Evolutionary conservation across 2,888 invertebrate species (phyloP).

Genomic region (Frankliniella fusca): DNA sequence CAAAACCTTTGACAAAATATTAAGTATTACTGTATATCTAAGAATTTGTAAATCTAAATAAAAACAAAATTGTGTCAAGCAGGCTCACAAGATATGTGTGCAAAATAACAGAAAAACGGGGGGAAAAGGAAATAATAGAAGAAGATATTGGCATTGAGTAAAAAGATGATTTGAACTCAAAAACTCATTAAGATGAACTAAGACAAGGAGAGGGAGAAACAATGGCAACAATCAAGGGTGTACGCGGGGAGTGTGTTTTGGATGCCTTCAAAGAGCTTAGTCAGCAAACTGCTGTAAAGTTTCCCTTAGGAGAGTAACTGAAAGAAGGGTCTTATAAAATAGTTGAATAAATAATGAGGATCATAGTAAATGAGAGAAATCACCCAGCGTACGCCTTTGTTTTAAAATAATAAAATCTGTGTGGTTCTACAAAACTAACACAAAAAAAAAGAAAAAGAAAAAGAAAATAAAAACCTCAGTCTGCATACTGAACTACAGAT

Average conservation of each 20-base stretch:
- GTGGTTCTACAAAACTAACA: conserved; percentile 30
- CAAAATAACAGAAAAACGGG: no score
- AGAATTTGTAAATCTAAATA: no score
- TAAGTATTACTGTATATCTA: no score
- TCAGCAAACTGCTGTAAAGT: no score
- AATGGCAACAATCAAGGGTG: background rate
- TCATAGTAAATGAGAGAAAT: background rate
- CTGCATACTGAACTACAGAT: background rate
- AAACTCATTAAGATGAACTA: background rate
- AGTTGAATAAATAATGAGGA: background rate
- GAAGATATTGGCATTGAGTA: no score
- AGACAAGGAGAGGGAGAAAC: background rate
- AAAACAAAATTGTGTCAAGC: no score
- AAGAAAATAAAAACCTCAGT: background rate
- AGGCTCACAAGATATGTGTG: no score
- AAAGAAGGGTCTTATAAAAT: no score
- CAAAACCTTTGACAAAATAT: no score
- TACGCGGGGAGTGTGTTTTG: background rate
- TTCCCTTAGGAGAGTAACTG: no score
- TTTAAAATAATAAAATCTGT: conserved; percentile 29
- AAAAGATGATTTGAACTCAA: background rate
- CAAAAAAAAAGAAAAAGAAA: background rate
- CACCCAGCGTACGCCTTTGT: conserved; percentile 23
- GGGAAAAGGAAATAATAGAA: no score
- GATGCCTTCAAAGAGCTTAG: no score